Evolutionary conservation across 1,140 invertebrate species (phyloP), one percentile per base, ranked within the genome.

Genomic region (Dreissena polymorpha): DNA sequence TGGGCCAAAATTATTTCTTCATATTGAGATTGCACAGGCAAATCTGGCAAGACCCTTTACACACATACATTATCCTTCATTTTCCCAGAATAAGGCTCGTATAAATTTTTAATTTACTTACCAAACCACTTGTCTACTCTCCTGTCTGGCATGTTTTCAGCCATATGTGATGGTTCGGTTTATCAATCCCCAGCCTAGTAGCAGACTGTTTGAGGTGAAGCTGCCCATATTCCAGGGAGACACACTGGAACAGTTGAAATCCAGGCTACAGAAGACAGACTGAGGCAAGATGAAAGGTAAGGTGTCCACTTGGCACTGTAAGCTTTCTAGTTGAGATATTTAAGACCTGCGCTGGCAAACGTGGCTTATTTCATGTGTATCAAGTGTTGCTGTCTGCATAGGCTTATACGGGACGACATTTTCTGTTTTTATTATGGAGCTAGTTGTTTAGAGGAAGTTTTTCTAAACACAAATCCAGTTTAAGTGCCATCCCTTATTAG

Each of bases 151-250:
- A 2, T 60, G 57, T 53, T 87, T 87, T n/a, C 95, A 95, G 85
- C 94, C 95, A 0, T 95, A 95, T 71, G 92, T 97, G 1, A 74
- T 90, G 50, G 83, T 98, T 0, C 93, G 91, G 65, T 92, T 96
- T 29, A 90, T 95, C 14, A 98, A 98, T 94, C 96, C 96, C 0
- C 94, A 95, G 69, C 95, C 95, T 23, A 93, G 94, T 60, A 95
- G 93, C 76, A 95, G 96, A 0, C 93, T 96, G 13, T 97, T 98
- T 93, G 94, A 95, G 49, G 90, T 95, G 18, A 89, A 90, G 0
- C 85, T 97, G 5, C 94, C 94, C 81, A 92, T 97, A 25, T 93
- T 94, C 13, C 92, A 97, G 84, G 95, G 95, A 0, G 96, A 97
- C 86, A 95, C 94, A 0, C 90, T 95, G 0, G 89, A 91, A 7